A percentile compares a stretch with the other conserved stretches of the same genome.
Conservation (phyloP, 2,888 invertebrate genomes). For the Sceliomorpha sp. region DNA sequence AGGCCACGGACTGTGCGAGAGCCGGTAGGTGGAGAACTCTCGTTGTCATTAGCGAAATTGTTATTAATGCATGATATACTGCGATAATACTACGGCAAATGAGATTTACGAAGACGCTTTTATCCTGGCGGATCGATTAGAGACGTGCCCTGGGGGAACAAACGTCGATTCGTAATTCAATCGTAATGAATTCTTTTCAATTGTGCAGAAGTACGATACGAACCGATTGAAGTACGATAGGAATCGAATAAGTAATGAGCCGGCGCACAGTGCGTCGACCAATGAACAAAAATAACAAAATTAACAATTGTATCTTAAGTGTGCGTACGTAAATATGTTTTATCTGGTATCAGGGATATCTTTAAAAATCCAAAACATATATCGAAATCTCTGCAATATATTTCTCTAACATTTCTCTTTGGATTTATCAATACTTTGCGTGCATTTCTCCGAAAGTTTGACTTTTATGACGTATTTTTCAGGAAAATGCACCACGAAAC, state of each 20-base stretch:
- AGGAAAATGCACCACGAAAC: too few relatives aligned
- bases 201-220: conserved; percentile 3
- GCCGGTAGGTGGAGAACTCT: conserved; percentile 18
- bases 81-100: conserved; percentile 13
- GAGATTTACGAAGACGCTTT: conserved; percentile 24
- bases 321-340: too few relatives aligned
- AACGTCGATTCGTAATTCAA: conserved; percentile 18
- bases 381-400: too few relatives aligned
- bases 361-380: too few relatives aligned
- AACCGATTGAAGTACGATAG: conserved; percentile 10
- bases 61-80: conserved; percentile 20
- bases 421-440: too few relatives aligned
- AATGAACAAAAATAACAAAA: too few relatives aligned
- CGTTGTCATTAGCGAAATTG: conserved; percentile 17
- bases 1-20: conserved; percentile 3
- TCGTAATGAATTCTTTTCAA: conserved; percentile 31
- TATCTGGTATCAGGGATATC: too few relatives aligned
- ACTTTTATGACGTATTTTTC: too few relatives aligned
- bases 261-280: too few relatives aligned
- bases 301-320: too few relatives aligned
- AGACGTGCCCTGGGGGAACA: conserved; percentile 4
- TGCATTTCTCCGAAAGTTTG: too few relatives aligned
- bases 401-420: too few relatives aligned
- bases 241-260: conserved; percentile 1
- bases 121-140: conserved; percentile 17